These are phyloP conservation scores for Muscidifurax raptorellus DNA, from an alignment of 1,140 invertebrate species.

Conservation along the genomic window DNA sequence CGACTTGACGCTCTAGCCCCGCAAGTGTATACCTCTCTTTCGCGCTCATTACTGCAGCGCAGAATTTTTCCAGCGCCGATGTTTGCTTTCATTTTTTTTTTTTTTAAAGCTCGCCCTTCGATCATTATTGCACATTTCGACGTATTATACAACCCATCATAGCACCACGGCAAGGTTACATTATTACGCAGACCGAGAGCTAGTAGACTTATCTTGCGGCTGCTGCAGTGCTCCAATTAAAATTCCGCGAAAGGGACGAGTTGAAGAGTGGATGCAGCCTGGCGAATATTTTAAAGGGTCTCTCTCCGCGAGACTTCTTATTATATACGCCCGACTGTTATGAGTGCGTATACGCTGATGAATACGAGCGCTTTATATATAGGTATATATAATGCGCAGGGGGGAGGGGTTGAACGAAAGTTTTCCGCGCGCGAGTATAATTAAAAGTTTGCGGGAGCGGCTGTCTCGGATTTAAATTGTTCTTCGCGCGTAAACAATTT, in stretches of 20 bases:
- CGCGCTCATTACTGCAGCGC: background rate
- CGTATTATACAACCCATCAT: background rate
- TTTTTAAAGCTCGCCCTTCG: background rate
- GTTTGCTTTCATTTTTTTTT: background rate
- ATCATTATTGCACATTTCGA: background rate
- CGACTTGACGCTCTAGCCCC: background rate
- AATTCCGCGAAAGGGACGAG: background rate
- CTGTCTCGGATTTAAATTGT: background rate
- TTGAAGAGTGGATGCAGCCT: background rate
- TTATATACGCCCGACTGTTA: background rate
- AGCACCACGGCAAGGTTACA: background rate
- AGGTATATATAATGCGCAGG: background rate
- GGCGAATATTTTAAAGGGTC: background rate
- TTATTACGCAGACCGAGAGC: background rate
- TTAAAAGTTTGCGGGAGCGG: background rate
- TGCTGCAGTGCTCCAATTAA: background rate
- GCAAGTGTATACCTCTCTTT: slow-evolving; percentile 1
- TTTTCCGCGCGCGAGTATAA: background rate
- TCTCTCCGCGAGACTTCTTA: background rate
- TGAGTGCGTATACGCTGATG: no score
- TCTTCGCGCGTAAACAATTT: background rate
- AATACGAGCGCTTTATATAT: background rate
- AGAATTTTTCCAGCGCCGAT: background rate
- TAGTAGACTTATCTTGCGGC: background rate
- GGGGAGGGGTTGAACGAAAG: background rate